phyloP scores from a whole-genome alignment of 2,888 invertebrate species.

The Cacoxenus indagator region DNA sequence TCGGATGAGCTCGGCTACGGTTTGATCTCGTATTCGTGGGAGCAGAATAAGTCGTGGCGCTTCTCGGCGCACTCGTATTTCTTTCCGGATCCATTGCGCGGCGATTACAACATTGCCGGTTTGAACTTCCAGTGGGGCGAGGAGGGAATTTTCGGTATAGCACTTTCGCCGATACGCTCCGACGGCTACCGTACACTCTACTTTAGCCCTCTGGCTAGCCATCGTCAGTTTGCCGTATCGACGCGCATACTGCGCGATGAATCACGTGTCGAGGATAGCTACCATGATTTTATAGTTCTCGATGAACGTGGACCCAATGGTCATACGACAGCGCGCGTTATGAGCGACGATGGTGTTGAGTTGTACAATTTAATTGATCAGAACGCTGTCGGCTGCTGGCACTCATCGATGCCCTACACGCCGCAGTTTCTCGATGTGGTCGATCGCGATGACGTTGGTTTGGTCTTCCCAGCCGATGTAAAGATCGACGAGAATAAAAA shows the following conservation, averaged over 20 bases:
- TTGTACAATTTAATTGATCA: conserved; percentile 84
- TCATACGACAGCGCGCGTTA: conserved; percentile 81
- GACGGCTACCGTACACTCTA: conserved; percentile 81
- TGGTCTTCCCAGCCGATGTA: conserved; percentile 85
- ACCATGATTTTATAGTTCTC: conserved; percentile 76
- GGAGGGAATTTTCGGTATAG: conserved; percentile 86
- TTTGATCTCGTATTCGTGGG: conserved; percentile 83
- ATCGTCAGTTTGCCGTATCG: conserved; percentile 84
- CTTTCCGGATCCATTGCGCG: conserved; percentile 84
- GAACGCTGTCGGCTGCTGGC: conserved; percentile 89
- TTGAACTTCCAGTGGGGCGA: conserved; percentile 88
- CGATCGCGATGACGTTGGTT: conserved; percentile 81
- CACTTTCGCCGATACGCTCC: conserved; percentile 76
- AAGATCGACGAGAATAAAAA: conserved; percentile 81
- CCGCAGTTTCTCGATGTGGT: conserved; percentile 79
- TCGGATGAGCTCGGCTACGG: conserved; percentile 88
- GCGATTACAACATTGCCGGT: conserved; percentile 84
- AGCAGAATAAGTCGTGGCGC: conserved; percentile 83
- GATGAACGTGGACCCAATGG: conserved; percentile 78
- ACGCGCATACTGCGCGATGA: conserved; percentile 81
- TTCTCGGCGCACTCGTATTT: conserved; percentile 82
- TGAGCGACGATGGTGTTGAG: conserved; percentile 82
- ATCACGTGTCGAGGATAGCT: conserved; percentile 77
- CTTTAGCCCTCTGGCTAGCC: conserved; percentile 85
- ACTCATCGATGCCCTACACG: conserved; percentile 76